phyloP scores from a whole-genome alignment of 1,140 invertebrate species.

The Drosophila nasuta region DNA sequence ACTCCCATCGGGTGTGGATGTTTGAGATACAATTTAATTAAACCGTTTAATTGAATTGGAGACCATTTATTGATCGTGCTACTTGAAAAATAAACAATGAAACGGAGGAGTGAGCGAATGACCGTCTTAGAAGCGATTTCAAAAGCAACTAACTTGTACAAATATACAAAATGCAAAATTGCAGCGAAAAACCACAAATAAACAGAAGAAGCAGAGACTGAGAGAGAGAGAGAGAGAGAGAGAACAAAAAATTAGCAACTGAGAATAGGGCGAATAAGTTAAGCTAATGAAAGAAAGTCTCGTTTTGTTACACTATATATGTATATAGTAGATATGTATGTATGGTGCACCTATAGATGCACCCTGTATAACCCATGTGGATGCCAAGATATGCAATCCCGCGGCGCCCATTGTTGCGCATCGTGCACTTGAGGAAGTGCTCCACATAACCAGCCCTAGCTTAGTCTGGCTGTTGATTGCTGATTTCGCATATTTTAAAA shows the following conservation, averaged over 20 bases:
- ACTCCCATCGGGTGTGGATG: not conserved
- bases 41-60: conserved; percentile 19
- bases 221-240: conserved; percentile 2
- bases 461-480: conserved; percentile 7
- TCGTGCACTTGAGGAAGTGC: conserved; percentile 73
- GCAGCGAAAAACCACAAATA: conserved; percentile 18
- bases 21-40: conserved; percentile 31
- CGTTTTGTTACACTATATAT: conserved; percentile 2
- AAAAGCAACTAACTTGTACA: conserved; percentile 38
- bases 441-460: conserved; percentile 50
- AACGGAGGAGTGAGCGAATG: conserved; percentile 12
- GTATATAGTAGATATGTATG: no score
- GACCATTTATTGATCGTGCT: no score
- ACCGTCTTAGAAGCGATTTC: conserved; percentile 40
- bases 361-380: conserved; percentile 46
- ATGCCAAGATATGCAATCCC: conserved; percentile 70
- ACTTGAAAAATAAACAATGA: not conserved
- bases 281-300: conserved; percentile 41
- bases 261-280: conserved; percentile 33
- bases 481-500: conserved; percentile 68
- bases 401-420: conserved; percentile 70
- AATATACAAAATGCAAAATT: conserved; percentile 40
- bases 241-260: not conserved
- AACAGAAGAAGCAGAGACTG: conserved; percentile 8
- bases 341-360: not conserved